phyloP scores from a whole-genome alignment of 2,888 invertebrate species.

The Unio delphinus region DNA sequence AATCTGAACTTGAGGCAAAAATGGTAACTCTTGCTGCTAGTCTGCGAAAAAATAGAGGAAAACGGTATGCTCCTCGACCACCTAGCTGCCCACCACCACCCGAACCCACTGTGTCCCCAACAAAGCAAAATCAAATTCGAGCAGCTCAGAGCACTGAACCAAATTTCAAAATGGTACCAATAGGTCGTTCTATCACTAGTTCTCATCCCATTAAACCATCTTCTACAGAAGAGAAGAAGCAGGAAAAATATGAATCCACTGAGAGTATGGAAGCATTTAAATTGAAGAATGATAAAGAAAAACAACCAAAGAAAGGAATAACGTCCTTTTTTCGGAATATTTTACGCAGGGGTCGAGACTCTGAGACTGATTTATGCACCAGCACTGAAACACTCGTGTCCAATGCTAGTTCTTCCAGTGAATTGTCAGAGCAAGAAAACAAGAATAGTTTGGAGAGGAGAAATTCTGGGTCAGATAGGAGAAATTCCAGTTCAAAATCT shows the following conservation, averaged over 20 bases:
- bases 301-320: slow-evolving; percentile 45
- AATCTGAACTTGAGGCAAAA: slow-evolving; percentile 56
- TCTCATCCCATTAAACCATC: slow-evolving; percentile 17
- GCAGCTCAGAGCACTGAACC: slow-evolving; percentile 45
- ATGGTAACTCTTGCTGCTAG: slow-evolving; percentile 58
- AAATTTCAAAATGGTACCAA: slow-evolving; percentile 59
- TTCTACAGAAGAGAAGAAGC: slow-evolving; percentile 3
- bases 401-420: slow-evolving; percentile 18
- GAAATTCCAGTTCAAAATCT: slow-evolving; percentile 18
- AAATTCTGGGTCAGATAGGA: slow-evolving; percentile 20
- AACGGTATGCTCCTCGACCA: slow-evolving; percentile 56
- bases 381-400: slow-evolving; percentile 23
- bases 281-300: slow-evolving; percentile 23
- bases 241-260: slow-evolving; percentile 2
- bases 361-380: slow-evolving; percentile 22
- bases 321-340: slow-evolving; percentile 58
- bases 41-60: slow-evolving; percentile 51
- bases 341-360: slow-evolving; percentile 48
- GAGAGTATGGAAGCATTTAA: slow-evolving; percentile 26
- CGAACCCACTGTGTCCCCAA: slow-evolving; percentile 31
- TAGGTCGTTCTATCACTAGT: slow-evolving; percentile 49
- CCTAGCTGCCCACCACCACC: slow-evolving; percentile 54
- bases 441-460: slow-evolving; percentile 19
- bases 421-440: slow-evolving; percentile 16
- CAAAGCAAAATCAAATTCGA: slow-evolving; percentile 26